phyloP scores from a whole-genome alignment of 92 coral and sea anemone species.

The Anthopleura xanthogrammica region DNA sequence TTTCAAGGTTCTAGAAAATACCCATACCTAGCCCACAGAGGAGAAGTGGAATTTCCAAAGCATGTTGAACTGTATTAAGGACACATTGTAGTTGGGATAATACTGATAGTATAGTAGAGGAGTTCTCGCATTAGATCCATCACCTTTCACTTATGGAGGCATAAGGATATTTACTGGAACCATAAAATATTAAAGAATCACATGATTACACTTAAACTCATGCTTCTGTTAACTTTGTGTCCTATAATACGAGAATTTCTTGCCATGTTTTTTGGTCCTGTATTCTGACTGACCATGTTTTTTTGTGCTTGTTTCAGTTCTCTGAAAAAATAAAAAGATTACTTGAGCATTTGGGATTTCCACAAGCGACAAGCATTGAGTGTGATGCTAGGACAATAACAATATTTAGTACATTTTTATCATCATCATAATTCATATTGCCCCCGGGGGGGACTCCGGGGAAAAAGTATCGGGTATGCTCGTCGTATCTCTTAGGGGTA shows the following conservation, averaged over 20 bases:
- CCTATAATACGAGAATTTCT: slow-evolving; percentile 86
- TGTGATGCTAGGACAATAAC: no score
- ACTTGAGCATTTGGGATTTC: not conserved
- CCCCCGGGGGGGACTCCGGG: no score
- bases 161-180: not conserved
- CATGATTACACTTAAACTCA: slow-evolving; percentile 96
- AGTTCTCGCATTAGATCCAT: no score
- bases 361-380: not conserved
- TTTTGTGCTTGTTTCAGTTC: slow-evolving; percentile 77
- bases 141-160: no score
- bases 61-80: no score
- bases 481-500: no score
- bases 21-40: not conserved
- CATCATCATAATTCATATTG: no score
- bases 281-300: slow-evolving; percentile 49
- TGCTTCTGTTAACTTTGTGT: slow-evolving; percentile 85
- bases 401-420: no score
- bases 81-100: no score
- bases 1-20: not conserved
- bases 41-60: not conserved
- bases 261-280: slow-evolving; percentile 42
- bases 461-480: no score
- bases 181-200: slow-evolving; percentile 5
- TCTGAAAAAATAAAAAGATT: slow-evolving; percentile 27
- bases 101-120: no score